Conservation (phyloP, 2,113 vertebrate genomes). For the Hemichromis elongatus region DNA sequence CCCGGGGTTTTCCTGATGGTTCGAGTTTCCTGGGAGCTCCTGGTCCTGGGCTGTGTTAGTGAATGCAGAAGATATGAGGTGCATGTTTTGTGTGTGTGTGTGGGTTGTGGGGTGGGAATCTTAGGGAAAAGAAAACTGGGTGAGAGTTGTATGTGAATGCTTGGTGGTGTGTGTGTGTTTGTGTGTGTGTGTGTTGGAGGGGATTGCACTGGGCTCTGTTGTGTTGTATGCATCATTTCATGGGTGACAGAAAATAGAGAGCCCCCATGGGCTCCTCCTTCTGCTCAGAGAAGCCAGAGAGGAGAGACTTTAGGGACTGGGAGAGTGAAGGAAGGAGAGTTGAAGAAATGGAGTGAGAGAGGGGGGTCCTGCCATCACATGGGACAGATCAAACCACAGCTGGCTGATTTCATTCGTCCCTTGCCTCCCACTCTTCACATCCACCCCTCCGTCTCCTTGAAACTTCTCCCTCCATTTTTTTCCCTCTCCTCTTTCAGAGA, state of each 20-base stretch:
- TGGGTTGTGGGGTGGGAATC: not conserved
- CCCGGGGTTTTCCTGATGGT: not conserved
- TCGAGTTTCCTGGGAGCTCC: not conserved
- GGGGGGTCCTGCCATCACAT: slow-evolving; percentile 31
- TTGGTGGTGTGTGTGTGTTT: not conserved
- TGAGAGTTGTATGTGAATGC: not conserved
- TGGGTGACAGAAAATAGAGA: slow-evolving; percentile 60
- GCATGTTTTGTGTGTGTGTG: not conserved
- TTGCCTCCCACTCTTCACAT: slow-evolving; percentile 42
- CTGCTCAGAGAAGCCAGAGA: slow-evolving; percentile 35
- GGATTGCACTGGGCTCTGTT: not conserved
- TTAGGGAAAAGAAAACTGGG: not conserved
- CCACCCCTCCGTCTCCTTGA: slow-evolving; percentile 12
- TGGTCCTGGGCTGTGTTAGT: not conserved
- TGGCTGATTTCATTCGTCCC: slow-evolving; percentile 63
- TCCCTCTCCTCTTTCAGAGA: slow-evolving; percentile 1
- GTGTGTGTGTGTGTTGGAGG: not conserved
- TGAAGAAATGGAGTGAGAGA: not conserved
- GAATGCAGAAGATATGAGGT: not conserved
- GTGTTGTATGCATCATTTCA: slow-evolving; percentile 57
- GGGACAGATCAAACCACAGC: slow-evolving; percentile 65
- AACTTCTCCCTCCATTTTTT: not conserved
- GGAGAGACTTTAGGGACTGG: slow-evolving; percentile 29
- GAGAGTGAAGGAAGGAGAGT: not conserved
- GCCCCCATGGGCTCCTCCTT: slow-evolving; percentile 43